Evolutionary conservation across 1,140 invertebrate genomes (phyloP).

Genomic region (Microplitis mediator): DNA sequence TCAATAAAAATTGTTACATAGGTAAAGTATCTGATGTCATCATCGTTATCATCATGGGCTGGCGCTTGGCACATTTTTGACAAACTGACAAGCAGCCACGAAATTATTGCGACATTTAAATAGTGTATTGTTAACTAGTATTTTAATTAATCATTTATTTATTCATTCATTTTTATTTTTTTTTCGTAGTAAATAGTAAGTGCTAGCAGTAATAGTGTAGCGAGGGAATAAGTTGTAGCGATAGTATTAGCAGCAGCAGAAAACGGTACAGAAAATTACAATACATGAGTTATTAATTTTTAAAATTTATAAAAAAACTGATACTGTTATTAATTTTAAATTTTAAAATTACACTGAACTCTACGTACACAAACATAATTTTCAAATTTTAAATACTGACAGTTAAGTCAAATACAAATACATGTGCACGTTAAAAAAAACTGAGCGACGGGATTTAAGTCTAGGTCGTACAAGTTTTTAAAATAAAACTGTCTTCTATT

Average conservation of each 20-base stretch:
- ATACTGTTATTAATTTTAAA: no score
- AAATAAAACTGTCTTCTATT: background rate
- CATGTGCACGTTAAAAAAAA: background rate
- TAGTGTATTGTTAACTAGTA: constrained; percentile 9
- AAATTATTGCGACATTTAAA: constrained; percentile 9
- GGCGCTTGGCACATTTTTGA: constrained; percentile 33
- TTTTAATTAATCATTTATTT: background rate
- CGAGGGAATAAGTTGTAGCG: no score
- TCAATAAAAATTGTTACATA: constrained; percentile 60
- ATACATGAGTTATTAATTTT: constrained; percentile 4
- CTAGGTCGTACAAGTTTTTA: background rate
- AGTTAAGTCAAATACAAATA: no score
- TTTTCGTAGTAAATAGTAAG: constrained; percentile 20
- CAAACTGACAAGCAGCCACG: constrained; percentile 24
- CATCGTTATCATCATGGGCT: constrained; percentile 4
- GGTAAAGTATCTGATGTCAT: background rate
- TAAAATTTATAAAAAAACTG: background rate
- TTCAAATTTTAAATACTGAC: background rate
- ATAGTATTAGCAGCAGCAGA: constrained; percentile 1
- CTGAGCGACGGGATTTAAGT: background rate
- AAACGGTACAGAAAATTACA: constrained; percentile 14
- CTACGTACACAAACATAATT: constrained; percentile 12
- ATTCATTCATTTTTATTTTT: no score
- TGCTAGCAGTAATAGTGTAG: no score
- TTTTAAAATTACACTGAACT: background rate